phyloP scores from a whole-genome alignment of 2,113 vertebrate species.

The Oreotrochilus melanogaster region DNA sequence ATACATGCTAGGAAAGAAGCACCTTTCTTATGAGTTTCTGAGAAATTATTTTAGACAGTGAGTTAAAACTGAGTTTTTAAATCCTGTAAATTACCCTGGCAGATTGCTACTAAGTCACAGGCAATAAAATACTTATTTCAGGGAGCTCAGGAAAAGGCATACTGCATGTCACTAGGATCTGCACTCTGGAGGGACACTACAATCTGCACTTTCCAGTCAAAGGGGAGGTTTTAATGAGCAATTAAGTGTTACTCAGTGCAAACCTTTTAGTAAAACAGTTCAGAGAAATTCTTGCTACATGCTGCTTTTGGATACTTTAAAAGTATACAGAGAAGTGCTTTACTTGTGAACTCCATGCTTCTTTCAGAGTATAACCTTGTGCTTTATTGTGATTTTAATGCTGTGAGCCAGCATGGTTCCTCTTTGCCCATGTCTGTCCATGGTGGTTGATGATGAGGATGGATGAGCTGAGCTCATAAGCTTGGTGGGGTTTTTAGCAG shows the following conservation, averaged over 20 bases:
- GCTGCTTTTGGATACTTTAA: background rate
- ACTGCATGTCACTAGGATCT: background rate
- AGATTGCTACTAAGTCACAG: constrained; percentile 2
- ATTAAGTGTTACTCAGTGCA: background rate
- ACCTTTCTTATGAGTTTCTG: background rate
- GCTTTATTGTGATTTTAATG: background rate
- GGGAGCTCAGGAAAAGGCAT: background rate
- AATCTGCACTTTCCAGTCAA: background rate
- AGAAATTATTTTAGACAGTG: background rate
- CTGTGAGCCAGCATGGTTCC: background rate
- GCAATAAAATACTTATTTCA: background rate
- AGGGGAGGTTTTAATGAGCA: background rate
- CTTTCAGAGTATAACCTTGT: background rate
- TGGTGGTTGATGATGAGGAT: background rate
- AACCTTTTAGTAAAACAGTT: background rate
- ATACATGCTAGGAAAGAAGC: background rate
- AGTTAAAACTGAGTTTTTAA: background rate
- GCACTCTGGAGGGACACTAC: background rate
- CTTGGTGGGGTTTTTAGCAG: background rate
- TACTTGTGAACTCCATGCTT: background rate
- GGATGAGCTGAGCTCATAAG: background rate
- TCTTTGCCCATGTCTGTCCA: accelerated
- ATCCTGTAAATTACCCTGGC: background rate
- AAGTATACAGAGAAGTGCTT: background rate
- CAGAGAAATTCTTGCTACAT: background rate